These are phyloP conservation scores for Laticauda laticaudata DNA, from an alignment of 2,113 vertebrate species.

Conservation along the genomic window DNA sequence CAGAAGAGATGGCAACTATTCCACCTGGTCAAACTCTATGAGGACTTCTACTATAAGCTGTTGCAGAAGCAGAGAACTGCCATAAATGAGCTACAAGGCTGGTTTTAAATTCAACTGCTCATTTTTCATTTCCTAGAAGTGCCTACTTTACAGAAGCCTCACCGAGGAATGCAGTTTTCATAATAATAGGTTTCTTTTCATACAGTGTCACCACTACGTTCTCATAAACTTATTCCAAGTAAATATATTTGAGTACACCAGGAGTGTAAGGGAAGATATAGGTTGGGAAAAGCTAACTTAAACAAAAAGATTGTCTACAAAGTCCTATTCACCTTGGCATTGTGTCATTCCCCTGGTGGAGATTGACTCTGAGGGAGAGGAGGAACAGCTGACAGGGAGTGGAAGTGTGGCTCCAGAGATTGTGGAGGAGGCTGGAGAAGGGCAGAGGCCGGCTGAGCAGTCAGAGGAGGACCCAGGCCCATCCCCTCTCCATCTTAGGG, in stretches of 20 bases:
- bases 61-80: background rate
- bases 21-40: constrained; percentile 17
- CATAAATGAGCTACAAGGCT: background rate
- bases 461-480: too few species aligned
- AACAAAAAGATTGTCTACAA: background rate
- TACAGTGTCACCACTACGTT: background rate
- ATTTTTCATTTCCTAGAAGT: background rate
- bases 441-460: too few species aligned
- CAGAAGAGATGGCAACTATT: background rate
- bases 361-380: too few species aligned
- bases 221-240: background rate
- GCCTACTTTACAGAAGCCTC: background rate
- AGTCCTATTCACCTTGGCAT: background rate
- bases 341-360: too few species aligned
- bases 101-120: background rate
- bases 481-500: too few species aligned
- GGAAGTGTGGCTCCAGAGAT: too few species aligned
- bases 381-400: too few species aligned
- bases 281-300: background rate
- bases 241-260: background rate
- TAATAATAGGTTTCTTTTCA: background rate
- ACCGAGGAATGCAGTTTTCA: background rate
- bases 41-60: background rate
- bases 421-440: too few species aligned
- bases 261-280: background rate